Evolutionary conservation across 2,888 invertebrate genomes (phyloP).

Genomic region (Aplocera efformata): DNA sequence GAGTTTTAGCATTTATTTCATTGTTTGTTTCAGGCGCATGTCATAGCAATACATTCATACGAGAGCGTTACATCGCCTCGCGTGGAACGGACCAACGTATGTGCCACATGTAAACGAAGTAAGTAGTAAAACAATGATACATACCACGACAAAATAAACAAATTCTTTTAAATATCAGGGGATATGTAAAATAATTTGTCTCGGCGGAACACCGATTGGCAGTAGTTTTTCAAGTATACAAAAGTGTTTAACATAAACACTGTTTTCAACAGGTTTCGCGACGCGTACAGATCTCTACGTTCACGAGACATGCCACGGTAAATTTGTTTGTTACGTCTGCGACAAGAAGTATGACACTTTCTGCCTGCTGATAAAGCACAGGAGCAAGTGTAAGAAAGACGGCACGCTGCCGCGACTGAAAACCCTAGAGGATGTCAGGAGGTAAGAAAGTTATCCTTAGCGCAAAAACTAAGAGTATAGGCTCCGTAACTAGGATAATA

Average conservation of each 20-base stretch:
- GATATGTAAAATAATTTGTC: no score
- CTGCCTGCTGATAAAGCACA: slow-evolving; percentile 46
- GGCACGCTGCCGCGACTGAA: slow-evolving; percentile 40
- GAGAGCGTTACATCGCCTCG: slow-evolving; percentile 36
- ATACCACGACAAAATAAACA: no score
- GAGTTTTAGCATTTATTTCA: no score
- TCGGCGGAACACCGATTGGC: no score
- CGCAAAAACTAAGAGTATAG: not conserved
- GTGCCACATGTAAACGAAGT: slow-evolving; percentile 59
- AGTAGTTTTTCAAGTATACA: no score
- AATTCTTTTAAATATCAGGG: no score
- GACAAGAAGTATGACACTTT: slow-evolving; percentile 55
- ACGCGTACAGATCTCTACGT: slow-evolving; percentile 67
- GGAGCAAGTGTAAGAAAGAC: slow-evolving; percentile 41
- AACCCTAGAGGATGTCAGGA: slow-evolving; percentile 54
- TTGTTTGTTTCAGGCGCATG: slow-evolving; percentile 55
- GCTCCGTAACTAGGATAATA: no score
- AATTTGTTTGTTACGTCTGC: slow-evolving; percentile 59
- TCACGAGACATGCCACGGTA: slow-evolving; percentile 66
- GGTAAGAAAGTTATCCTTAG: slow-evolving; percentile 32
- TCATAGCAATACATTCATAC: slow-evolving; percentile 69
- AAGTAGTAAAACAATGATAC: slow-evolving; percentile 31
- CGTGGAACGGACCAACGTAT: slow-evolving; percentile 35
- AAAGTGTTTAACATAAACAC: not conserved
- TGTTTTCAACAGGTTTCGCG: slow-evolving; percentile 45